These are phyloP conservation scores for Metalampra italica DNA, from an alignment of 2,888 invertebrate species.

Conservation along the genomic window DNA sequence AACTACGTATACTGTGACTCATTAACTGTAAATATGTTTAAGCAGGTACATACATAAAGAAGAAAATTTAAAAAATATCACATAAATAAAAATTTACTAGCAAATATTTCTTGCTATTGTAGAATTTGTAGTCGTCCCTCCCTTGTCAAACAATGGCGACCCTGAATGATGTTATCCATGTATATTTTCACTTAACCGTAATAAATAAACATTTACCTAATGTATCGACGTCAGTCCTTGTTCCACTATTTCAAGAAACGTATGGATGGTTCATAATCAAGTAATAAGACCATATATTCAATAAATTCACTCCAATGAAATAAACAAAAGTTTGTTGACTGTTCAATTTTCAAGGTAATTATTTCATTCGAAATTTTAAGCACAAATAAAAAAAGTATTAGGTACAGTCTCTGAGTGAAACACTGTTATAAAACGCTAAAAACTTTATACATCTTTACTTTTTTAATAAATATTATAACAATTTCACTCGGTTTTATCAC, in stretches of 20 bases:
- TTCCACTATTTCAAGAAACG: constrained; percentile 64
- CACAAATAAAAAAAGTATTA: constrained; percentile 60
- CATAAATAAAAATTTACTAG: no score
- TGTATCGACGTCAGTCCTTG: constrained; percentile 66
- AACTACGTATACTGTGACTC: neutral
- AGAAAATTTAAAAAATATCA: neutral
- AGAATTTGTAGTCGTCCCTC: no score
- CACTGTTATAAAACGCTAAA: constrained; percentile 73
- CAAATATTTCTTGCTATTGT: neutral
- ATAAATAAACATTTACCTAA: constrained; percentile 63
- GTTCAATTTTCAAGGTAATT: constrained; percentile 72
- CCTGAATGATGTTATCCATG: constrained; percentile 39
- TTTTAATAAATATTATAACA: constrained; percentile 69
- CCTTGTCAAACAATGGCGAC: constrained; percentile 77
- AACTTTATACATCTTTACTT: constrained; percentile 73
- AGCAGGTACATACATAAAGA: neutral
- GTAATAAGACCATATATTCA: constrained; percentile 59
- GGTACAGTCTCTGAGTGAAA: constrained; percentile 61
- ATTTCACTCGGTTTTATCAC: constrained; percentile 73
- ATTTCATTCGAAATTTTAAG: constrained; percentile 64
- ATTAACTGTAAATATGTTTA: neutral
- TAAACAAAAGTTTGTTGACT: constrained; percentile 80
- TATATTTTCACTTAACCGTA: constrained; percentile 13
- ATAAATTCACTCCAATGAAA: constrained; percentile 68
- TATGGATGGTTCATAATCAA: constrained; percentile 71